Evolutionary conservation across 2,888 invertebrate genomes (phyloP).

Genomic region (Myopa testacea): DNA sequence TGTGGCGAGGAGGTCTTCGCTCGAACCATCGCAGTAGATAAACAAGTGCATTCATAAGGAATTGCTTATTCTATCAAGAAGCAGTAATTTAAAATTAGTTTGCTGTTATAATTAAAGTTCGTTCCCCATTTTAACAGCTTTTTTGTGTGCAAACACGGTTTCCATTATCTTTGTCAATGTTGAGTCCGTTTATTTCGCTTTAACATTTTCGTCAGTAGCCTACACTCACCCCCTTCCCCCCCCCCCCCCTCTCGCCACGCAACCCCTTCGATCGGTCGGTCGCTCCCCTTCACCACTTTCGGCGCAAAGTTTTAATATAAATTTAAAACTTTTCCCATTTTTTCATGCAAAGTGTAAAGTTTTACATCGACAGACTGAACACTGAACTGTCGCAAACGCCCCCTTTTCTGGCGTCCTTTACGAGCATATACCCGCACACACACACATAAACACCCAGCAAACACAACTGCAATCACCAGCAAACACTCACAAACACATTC

Average conservation of each 20-base stretch:
- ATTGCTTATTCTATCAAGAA: neutral
- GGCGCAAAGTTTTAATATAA: conserved; percentile 65
- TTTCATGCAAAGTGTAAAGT: conserved; percentile 62
- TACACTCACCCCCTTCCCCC: too few relatives aligned
- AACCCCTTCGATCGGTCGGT: neutral
- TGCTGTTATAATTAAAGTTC: neutral
- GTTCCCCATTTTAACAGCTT: neutral
- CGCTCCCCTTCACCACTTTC: conserved; percentile 58
- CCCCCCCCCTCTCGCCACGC: neutral
- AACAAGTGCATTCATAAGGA: neutral
- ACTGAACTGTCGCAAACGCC: conserved; percentile 28
- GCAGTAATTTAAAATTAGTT: neutral
- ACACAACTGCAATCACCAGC: neutral
- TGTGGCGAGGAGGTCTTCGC: too few relatives aligned
- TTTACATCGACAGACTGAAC: conserved; percentile 56
- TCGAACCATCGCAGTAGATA: too few relatives aligned
- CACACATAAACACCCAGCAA: neutral
- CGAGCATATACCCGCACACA: neutral
- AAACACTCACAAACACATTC: neutral
- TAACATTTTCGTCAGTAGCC: neutral
- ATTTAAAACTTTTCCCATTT: conserved; percentile 67
- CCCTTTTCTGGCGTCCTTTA: neutral
- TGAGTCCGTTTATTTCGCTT: neutral
- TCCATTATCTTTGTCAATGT: neutral
- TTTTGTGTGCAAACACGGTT: neutral